A percentile compares a stretch with the other conserved stretches of the same genome.
Conservation (phyloP, 2,797 vertebrate species). For the Hapalemur alaotrensis region DNA sequence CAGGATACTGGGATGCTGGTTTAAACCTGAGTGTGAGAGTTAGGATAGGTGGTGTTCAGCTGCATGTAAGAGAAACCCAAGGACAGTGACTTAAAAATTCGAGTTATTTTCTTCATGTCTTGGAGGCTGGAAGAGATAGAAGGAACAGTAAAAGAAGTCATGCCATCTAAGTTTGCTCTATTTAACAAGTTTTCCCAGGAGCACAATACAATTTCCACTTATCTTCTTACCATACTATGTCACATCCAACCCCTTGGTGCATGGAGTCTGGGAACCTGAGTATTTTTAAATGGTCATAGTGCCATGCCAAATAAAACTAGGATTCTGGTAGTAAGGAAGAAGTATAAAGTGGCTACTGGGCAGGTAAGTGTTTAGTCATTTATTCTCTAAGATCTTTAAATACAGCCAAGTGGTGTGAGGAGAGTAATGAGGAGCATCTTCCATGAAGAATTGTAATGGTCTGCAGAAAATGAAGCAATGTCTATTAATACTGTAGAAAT, state of each 20-base stretch:
- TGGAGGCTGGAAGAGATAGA: background rate
- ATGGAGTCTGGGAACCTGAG: background rate
- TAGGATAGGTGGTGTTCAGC: background rate
- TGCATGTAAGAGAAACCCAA: background rate
- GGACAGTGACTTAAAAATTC: background rate
- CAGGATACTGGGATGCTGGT: background rate
- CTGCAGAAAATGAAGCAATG: background rate
- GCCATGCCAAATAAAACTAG: background rate
- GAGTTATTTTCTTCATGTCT: background rate
- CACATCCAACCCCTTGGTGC: background rate
- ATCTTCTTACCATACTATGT: background rate
- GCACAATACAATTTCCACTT: background rate
- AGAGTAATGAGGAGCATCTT: background rate
- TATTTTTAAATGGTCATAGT: background rate
- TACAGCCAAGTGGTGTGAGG: background rate
- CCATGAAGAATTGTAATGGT: background rate
- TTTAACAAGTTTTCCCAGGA: background rate
- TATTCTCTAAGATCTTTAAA: background rate
- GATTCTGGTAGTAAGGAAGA: background rate
- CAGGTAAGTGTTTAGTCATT: background rate
- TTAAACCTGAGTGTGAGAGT: background rate
- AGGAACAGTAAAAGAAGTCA: background rate
- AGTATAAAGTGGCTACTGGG: background rate
- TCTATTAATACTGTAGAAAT: background rate
- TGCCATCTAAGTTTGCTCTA: background rate